phyloP scores from a whole-genome alignment of 2,888 invertebrate species.

The Helicoverpa assulta region DNA sequence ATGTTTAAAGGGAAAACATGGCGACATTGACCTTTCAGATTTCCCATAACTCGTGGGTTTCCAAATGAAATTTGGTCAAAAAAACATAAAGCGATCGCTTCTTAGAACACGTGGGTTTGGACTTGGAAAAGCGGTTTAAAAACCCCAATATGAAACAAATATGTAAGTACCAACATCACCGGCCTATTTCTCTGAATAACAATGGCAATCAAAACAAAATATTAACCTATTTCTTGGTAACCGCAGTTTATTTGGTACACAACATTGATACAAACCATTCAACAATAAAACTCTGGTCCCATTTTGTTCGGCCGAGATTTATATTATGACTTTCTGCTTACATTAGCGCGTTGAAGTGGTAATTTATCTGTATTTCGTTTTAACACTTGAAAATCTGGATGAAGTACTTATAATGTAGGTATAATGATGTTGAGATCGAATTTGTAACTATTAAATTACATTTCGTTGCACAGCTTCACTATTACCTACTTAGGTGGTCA shows the following conservation, averaged over 20 bases:
- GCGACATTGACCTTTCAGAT: no score
- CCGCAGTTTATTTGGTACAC: conserved; percentile 18
- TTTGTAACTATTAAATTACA: conserved; percentile 7
- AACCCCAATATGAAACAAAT: conserved; percentile 2
- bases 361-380: conserved; percentile 55
- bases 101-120: background rate
- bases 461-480: no score
- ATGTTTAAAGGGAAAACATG: background rate
- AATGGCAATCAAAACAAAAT: conserved; percentile 40
- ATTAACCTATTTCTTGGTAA: conserved; percentile 55
- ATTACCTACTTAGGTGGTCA: no score
- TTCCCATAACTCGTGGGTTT: no score
- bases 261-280: conserved; percentile 33
- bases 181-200: conserved; percentile 32
- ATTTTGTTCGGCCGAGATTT: conserved; percentile 30
- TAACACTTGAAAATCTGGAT: conserved; percentile 25
- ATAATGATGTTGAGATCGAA: conserved; percentile 12
- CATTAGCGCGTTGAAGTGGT: conserved; percentile 36
- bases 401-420: conserved; percentile 6
- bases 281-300: conserved; percentile 34
- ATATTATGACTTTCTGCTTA: conserved; percentile 29
- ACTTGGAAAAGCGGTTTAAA: background rate
- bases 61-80: no score
- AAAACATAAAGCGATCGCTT: background rate
- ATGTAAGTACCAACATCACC: conserved; percentile 12